Evolutionary conservation across 2,888 invertebrate genomes (phyloP).

Genomic region (Temnothorax unifasciatus): DNA sequence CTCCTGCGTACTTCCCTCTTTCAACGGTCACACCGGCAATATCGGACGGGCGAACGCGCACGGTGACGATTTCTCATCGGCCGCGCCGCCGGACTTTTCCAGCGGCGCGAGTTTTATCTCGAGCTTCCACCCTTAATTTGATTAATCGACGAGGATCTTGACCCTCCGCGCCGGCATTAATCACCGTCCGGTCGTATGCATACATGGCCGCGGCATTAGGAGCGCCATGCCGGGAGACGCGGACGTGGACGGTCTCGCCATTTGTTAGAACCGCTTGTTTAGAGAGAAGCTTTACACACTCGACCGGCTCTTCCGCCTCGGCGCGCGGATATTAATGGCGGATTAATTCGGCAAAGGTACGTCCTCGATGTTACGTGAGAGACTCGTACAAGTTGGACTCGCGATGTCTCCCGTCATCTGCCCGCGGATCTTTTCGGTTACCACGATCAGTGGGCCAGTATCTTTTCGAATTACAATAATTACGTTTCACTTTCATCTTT

Average conservation of each 20-base stretch:
- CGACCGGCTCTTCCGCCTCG: constrained; percentile 79
- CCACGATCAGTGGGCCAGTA: neutral
- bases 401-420: constrained; percentile 26
- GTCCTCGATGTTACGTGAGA: constrained; percentile 58
- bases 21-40: constrained; percentile 74
- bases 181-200: constrained; percentile 84
- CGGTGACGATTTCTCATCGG: constrained; percentile 67
- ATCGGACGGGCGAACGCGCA: constrained; percentile 37
- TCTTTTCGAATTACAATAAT: neutral
- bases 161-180: constrained; percentile 83
- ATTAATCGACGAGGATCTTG: constrained; percentile 85
- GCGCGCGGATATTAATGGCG: constrained; percentile 83
- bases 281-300: constrained; percentile 85
- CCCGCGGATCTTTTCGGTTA: neutral
- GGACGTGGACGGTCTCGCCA: constrained; percentile 77
- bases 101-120: constrained; percentile 84
- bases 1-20: constrained; percentile 70
- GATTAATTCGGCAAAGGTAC: constrained; percentile 84
- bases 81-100: constrained; percentile 80
- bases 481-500: neutral
- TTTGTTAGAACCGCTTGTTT: constrained; percentile 85
- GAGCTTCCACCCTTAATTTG: constrained; percentile 86
- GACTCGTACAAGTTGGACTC: constrained; percentile 13
- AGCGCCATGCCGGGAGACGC: constrained; percentile 63
- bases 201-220: constrained; percentile 84